These are phyloP conservation scores for Labia minor DNA, from an alignment of 2,888 invertebrate genomes.

Conservation along the genomic window DNA sequence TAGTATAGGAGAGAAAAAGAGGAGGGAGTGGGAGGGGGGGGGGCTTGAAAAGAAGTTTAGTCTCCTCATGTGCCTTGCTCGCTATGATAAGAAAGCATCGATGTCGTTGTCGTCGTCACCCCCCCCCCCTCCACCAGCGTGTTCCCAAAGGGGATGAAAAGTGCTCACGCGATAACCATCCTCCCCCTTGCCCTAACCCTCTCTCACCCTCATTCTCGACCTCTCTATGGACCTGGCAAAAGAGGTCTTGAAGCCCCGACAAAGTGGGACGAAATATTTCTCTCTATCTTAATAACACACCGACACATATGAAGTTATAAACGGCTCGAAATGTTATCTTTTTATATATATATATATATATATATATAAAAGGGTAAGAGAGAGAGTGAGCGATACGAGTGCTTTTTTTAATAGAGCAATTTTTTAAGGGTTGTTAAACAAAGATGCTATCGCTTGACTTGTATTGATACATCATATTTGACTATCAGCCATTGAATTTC, in stretches of 20 bases:
- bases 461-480: not conserved
- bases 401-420: constrained; percentile 6
- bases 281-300: constrained; percentile 13
- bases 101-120: not conserved
- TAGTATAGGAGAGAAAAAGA: too few relatives aligned
- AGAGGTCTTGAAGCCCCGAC: not conserved
- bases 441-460: not conserved
- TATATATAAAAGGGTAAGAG: too few relatives aligned
- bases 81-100: not conserved
- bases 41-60: too few relatives aligned
- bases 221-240: not conserved
- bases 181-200: not conserved
- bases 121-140: not conserved
- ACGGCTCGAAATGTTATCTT: not conserved
- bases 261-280: not conserved
- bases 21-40: not conserved
- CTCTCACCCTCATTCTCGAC: not conserved
- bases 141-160: not conserved
- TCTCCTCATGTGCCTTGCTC: not conserved
- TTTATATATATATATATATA: too few relatives aligned
- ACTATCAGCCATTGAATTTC: too few relatives aligned
- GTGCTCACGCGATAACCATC: constrained; percentile 5
- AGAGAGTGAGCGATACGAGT: not conserved
- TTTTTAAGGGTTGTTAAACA: not conserved
- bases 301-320: constrained; percentile 4